phyloP scores from a whole-genome alignment of 2,888 invertebrate species.

The Dichetophora obliterata region DNA sequence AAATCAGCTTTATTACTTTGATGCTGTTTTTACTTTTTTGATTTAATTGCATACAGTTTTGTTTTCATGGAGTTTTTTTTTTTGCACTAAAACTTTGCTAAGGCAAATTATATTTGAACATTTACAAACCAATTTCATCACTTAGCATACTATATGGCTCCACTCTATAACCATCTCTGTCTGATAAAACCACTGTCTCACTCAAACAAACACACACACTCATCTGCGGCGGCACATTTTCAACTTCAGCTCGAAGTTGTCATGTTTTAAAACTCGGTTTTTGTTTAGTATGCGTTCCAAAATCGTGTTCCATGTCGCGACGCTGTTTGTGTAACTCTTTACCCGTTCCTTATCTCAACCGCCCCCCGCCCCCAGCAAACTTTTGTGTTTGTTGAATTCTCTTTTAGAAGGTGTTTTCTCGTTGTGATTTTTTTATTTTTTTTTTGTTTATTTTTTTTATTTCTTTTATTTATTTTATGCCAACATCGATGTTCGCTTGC shows the following conservation, averaged over 20 bases:
- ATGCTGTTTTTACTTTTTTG: too few species aligned
- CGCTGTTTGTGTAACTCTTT: background rate
- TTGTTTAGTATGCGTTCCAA: background rate
- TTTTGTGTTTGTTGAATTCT: slow-evolving; percentile 3
- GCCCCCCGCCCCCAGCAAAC: background rate
- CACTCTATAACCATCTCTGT: background rate
- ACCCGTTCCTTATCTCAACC: background rate
- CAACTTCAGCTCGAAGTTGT: background rate
- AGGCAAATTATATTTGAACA: background rate
- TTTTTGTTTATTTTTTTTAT: background rate
- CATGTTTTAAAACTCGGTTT: background rate
- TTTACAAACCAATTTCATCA: background rate
- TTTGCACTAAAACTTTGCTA: background rate
- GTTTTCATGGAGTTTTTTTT: background rate
- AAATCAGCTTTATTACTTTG: too few species aligned
- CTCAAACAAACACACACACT: background rate
- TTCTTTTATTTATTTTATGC: background rate
- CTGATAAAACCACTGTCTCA: background rate
- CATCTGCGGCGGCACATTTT: background rate
- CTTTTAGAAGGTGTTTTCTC: background rate
- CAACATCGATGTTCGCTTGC: background rate
- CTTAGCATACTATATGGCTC: background rate
- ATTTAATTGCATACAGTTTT: too few species aligned
- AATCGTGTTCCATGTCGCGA: slow-evolving; percentile 5
- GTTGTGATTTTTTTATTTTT: background rate